Conservation (phyloP, 2,113 vertebrate species). For the Aphelocoma coerulescens region DNA sequence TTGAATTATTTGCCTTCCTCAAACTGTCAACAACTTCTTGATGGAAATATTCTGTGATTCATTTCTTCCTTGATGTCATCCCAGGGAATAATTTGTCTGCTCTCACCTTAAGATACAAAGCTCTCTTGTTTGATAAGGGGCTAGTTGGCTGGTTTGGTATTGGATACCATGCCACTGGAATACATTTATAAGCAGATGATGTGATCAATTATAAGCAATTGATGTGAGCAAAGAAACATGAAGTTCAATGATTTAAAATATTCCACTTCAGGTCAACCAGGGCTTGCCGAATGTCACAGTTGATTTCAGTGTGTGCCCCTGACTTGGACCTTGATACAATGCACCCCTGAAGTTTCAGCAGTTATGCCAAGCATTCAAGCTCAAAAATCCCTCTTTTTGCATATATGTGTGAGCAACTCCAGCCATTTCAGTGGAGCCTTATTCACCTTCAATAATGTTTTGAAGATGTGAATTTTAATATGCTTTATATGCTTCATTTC, state of each 20-base stretch:
- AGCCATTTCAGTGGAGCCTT: neutral
- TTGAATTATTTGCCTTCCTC: conserved; percentile 7
- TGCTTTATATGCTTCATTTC: neutral
- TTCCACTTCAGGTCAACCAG: neutral
- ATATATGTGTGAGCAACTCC: neutral
- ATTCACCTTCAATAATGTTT: neutral
- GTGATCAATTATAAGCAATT: neutral
- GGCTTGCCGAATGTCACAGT: rapidly evolving
- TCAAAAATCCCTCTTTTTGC: neutral
- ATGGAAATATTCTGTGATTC: neutral
- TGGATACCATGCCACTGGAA: neutral
- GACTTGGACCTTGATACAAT: neutral
- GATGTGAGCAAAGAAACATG: neutral
- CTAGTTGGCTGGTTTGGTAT: neutral
- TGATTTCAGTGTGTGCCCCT: rapidly evolving
- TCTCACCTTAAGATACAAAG: neutral
- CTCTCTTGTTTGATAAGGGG: neutral
- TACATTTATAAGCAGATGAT: neutral
- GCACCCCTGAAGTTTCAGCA: neutral
- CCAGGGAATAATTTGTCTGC: neutral
- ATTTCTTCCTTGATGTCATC: neutral
- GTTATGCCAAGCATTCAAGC: neutral
- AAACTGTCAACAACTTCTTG: neutral
- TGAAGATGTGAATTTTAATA: neutral
- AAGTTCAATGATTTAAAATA: neutral